Evolutionary conservation across 2,888 invertebrate genomes (phyloP).

Genomic region (Megastigmus dorsalis): DNA sequence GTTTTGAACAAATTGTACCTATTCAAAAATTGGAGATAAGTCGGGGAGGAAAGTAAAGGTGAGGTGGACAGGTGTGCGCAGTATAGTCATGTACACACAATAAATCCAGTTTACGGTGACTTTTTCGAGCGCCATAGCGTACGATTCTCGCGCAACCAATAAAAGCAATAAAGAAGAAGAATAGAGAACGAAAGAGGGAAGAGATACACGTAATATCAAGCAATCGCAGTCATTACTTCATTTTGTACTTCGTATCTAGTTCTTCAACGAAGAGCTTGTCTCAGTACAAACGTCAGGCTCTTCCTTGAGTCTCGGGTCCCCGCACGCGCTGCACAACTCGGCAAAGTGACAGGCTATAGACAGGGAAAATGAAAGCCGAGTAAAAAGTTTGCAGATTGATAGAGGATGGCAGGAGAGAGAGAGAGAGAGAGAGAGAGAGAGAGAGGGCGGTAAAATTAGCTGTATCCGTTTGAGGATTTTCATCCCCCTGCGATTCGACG

Average conservation of each 20-base stretch:
- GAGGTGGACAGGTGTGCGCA: too few relatives aligned
- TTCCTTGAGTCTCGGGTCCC: background rate
- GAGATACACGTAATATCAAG: background rate
- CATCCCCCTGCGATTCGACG: slow-evolving; percentile 6
- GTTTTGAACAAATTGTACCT: slow-evolving; percentile 63
- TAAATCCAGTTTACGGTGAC: slow-evolving; percentile 61
- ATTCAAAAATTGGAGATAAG: slow-evolving; percentile 57
- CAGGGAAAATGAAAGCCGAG: slow-evolving; percentile 37
- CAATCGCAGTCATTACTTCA: background rate
- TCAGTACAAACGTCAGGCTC: background rate
- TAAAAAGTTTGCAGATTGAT: slow-evolving; percentile 53
- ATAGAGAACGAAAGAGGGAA: background rate
- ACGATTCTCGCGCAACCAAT: too few relatives aligned
- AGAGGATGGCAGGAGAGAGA: too few relatives aligned
- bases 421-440: too few relatives aligned
- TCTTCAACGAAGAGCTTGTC: slow-evolving; percentile 35
- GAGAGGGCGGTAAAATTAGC: slow-evolving; percentile 49
- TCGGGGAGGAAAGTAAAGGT: slow-evolving; percentile 29
- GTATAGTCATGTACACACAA: too few relatives aligned
- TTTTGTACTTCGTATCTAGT: slow-evolving; percentile 1
- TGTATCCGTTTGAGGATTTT: slow-evolving; percentile 47
- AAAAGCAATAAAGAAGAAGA: slow-evolving; percentile 14
- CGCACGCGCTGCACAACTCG: too few relatives aligned
- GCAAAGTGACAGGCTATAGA: slow-evolving; percentile 27
- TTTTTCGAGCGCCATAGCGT: slow-evolving; percentile 45